A percentile compares a stretch with the other conserved stretches of the same genome.
Conservation (phyloP, 2,888 invertebrate genomes). For the Meteorus colon region DNA sequence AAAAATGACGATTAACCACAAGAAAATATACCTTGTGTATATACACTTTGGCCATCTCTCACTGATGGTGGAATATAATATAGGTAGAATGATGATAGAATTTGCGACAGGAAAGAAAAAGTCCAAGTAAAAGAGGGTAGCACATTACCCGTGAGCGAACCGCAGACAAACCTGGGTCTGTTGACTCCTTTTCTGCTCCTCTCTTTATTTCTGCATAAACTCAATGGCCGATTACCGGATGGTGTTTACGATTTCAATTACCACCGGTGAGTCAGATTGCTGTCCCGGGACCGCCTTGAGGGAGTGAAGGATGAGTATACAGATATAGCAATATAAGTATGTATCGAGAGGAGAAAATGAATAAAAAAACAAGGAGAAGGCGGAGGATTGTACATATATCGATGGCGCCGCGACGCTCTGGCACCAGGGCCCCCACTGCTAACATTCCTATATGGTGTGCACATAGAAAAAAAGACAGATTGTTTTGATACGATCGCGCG, state of each 20-base stretch:
- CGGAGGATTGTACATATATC: constrained; percentile 5
- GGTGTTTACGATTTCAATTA: constrained; percentile 65
- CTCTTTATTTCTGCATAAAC: constrained; percentile 49
- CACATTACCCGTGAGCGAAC: constrained; percentile 1
- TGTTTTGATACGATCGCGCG: constrained; percentile 35
- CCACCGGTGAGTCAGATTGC: constrained; percentile 40
- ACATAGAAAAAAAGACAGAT: not conserved
- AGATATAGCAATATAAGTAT: constrained; percentile 9
- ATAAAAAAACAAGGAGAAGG: not conserved
- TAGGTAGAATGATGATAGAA: not conserved
- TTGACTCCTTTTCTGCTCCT: not conserved
- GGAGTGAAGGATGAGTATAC: constrained; percentile 17
- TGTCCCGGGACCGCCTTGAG: constrained; percentile 6
- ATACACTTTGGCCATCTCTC: not conserved
- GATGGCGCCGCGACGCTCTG: constrained; percentile 44
- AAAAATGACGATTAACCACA: not conserved
- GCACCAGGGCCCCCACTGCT: constrained; percentile 27
- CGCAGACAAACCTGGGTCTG: constrained; percentile 29
- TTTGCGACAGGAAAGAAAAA: not conserved
- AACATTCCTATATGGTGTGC: constrained; percentile 33
- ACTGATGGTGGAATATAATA: not conserved
- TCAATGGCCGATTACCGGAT: constrained; percentile 56
- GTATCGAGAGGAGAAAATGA: constrained; percentile 12
- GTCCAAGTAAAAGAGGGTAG: constrained; percentile 30
- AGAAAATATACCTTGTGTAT: not conserved